Base-by-base conservation (phyloP, 2,113 vertebrate genomes). In the Taurulus bubalis region DNA sequence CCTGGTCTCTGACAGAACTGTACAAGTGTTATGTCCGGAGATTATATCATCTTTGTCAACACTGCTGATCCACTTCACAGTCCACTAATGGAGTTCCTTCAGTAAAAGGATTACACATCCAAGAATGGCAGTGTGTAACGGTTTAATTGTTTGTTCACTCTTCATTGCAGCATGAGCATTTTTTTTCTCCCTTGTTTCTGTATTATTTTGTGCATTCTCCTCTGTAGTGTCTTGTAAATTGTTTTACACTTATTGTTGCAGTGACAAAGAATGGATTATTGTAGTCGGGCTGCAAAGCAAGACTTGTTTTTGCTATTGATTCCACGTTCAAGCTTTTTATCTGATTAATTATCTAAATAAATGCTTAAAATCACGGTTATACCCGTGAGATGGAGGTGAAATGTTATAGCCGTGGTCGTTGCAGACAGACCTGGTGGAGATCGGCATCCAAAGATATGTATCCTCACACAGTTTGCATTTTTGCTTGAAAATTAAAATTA, bases 21-120 rank as follows among this genome's bases (percentile, higher is more conserved):
- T 26, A 32, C 36, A 36, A 59, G 80, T 59, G 28, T 49, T 20
- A 66, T 47, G 66, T 67, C 34, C 28, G 20, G 24, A 75, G 28
- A 55, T 55, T 64, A 88, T 76, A 62, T 53, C 14, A 28, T 60
- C 42, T 56, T 70, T 15, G 59, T 58, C 49, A 75, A 62, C 30
- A 58, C 34, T 24, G 77, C 55, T 40, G 69, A 89, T 82, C 42
- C 47, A 22, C 71, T 84, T 60, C 55, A 40, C 38, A 40, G 12
- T 32, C 30, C 51, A 51, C 56, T 67, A 62, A 67, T 42, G 42
- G 51, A 45, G 45, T 64, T 76, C 26, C 53, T n/a, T 34, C 62
- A 16, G 24, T 87, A 90, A 88, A 78, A 80, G 84, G 82, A 84
- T 90, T 88, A 77, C 28, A 71, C 70, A 70, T 73, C 62, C 55